Percentiles rank a stretch among this genome's conserved stretches.
phyloP scores from a whole-genome alignment of 1,140 invertebrate species.

The Chironomus striatipennis region DNA sequence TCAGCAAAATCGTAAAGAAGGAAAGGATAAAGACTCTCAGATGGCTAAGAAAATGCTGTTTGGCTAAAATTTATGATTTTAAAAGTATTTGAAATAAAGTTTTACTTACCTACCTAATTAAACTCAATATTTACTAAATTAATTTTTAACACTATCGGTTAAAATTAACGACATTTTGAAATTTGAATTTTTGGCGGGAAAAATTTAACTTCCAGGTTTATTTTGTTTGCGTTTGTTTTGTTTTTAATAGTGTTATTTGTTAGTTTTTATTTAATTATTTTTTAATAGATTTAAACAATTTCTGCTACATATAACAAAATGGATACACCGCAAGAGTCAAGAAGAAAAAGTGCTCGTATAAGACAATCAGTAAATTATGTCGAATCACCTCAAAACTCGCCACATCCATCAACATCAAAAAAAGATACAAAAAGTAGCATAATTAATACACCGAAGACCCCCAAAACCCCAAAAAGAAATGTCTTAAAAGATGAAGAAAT shows the following conservation, averaged over 20 bases:
- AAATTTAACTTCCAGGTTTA: neutral
- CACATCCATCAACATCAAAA: too few species aligned
- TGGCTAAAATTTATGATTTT: neutral
- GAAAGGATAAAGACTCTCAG: slow-evolving; percentile 35
- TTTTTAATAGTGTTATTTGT: too few species aligned
- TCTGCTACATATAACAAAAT: neutral
- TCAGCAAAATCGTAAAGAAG: slow-evolving; percentile 32
- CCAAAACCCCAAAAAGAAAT: neutral
- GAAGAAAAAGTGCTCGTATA: neutral
- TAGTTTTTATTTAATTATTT: too few species aligned
- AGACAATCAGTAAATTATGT: neutral
- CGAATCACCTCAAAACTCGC: neutral
- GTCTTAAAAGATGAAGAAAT: neutral
- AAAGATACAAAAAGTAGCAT: too few species aligned
- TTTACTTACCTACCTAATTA: too few species aligned
- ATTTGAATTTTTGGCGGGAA: neutral
- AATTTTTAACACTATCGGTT: neutral
- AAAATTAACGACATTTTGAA: neutral
- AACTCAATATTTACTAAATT: too few species aligned
- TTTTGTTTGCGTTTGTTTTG: neutral
- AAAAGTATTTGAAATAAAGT: too few species aligned
- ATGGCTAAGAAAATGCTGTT: slow-evolving; percentile 39
- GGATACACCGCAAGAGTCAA: neutral
- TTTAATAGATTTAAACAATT: too few species aligned
- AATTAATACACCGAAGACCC: neutral